Conservation (phyloP, 2,113 vertebrate species). For the Albula goreensis region DNA sequence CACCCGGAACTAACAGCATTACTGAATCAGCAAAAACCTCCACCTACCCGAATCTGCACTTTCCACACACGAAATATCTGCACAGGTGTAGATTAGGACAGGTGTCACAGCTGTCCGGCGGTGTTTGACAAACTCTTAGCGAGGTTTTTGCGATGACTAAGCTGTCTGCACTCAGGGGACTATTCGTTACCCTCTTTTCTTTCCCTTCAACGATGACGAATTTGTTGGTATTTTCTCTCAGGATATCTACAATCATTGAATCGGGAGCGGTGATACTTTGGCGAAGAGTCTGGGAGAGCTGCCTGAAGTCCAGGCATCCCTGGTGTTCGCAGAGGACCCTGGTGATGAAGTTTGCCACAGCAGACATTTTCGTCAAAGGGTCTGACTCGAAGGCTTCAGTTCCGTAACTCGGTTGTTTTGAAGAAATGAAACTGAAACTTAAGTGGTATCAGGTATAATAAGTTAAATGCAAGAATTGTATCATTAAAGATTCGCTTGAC, state of each 20-base stretch:
- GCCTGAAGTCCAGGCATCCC: slow-evolving; percentile 53
- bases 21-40: background rate
- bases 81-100: slow-evolving; percentile 37
- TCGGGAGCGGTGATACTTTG: slow-evolving; percentile 27
- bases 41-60: slow-evolving; percentile 28
- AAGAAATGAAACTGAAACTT: too few species aligned
- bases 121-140: slow-evolving; percentile 24
- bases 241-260: slow-evolving; percentile 22
- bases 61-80: slow-evolving; percentile 34
- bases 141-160: slow-evolving; percentile 20
- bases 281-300: slow-evolving; percentile 38
- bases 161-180: background rate
- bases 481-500: too few species aligned
- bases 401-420: too few species aligned
- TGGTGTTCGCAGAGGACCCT: slow-evolving; percentile 55
- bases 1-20: too few species aligned
- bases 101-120: background rate
- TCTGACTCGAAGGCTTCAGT: too few species aligned
- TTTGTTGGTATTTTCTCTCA: slow-evolving; percentile 47
- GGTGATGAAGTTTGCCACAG: slow-evolving; percentile 38
- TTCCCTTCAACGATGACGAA: slow-evolving; percentile 43
- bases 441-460: too few species aligned
- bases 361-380: slow-evolving; percentile 42
- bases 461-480: too few species aligned
- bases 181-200: background rate